These are phyloP conservation scores for Nixonia krombeini DNA, from an alignment of 1,140 invertebrate genomes.

Conservation along the genomic window DNA sequence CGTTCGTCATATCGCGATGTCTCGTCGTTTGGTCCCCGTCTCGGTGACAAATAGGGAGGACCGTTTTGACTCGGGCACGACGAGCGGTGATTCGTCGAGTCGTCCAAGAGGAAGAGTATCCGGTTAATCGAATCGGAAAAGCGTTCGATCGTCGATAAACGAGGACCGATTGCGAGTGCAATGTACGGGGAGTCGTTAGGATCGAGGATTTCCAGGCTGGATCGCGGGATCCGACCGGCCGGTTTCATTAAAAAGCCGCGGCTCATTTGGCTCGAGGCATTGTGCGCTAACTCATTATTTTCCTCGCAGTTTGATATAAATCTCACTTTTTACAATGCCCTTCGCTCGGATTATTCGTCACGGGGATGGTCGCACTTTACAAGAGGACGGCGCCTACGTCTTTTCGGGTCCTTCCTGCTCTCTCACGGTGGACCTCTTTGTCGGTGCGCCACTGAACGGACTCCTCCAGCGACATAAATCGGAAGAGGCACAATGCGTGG, in stretches of 20 bases:
- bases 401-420: slow-evolving; percentile 4
- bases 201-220: no score
- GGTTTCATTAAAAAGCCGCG: not conserved
- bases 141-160: no score
- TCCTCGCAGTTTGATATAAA: slow-evolving; percentile 8
- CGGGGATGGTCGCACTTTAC: slow-evolving; percentile 16
- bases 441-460: slow-evolving; percentile 9
- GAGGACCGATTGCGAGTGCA: no score
- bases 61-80: no score
- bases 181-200: no score
- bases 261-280: no score
- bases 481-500: slow-evolving; percentile 11
- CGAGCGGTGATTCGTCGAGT: no score
- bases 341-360: slow-evolving; percentile 12
- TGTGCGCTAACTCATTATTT: slow-evolving; percentile 12
- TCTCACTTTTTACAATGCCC: slow-evolving; percentile 14
- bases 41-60: no score
- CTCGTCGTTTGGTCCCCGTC: no score
- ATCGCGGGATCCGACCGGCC: no score
- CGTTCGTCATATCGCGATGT: not conserved
- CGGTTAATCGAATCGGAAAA: no score
- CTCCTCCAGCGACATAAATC: slow-evolving; percentile 13
- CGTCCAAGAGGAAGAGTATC: no score
- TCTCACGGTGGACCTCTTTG: slow-evolving; percentile 10
- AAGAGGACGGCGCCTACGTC: slow-evolving; percentile 12